Percentiles rank a stretch among this genome's conserved stretches.
Evolutionary conservation across 92 coral and sea anemone genomes (phyloP).

Genomic region (Scolanthus callimorphus): DNA sequence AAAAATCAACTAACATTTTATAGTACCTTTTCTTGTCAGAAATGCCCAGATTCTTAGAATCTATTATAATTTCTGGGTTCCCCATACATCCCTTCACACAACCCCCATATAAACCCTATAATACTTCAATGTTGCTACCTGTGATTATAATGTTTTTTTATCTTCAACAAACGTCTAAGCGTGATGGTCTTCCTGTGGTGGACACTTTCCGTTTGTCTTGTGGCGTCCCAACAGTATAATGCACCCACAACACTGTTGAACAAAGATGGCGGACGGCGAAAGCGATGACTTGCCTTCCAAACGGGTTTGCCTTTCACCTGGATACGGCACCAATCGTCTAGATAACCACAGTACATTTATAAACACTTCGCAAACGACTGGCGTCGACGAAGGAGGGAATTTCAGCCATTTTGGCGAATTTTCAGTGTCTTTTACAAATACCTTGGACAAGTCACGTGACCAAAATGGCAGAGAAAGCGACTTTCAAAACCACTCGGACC

Average conservation of each 20-base stretch:
- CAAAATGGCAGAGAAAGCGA: conserved; percentile 61
- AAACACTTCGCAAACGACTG: conserved; percentile 3
- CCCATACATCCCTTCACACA: no score
- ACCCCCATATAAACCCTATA: no score
- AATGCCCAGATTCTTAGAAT: no score
- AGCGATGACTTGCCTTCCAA: conserved; percentile 44
- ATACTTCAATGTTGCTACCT: no score
- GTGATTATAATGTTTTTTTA: no score
- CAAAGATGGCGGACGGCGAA: conserved; percentile 86
- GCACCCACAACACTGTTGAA: conserved; percentile 19
- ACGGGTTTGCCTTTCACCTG: conserved; percentile 86
- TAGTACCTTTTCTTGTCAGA: no score
- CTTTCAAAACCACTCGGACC: conserved; percentile 15
- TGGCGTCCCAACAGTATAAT: no score
- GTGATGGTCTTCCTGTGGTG: no score
- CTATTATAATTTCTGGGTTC: no score
- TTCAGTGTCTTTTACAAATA: conserved; percentile 1
- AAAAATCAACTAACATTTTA: no score
- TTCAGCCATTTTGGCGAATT: conserved; percentile 7
- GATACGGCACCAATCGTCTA: conserved; percentile 22
- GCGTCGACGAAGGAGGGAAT: conserved; percentile 19
- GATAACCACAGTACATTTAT: conserved; percentile 5
- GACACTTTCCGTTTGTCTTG: no score
- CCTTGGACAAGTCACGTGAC: conserved; percentile 43
- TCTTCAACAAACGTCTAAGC: no score